Conservation (phyloP, 1,140 invertebrate genomes). For the Drosophila sturtevanti region DNA sequence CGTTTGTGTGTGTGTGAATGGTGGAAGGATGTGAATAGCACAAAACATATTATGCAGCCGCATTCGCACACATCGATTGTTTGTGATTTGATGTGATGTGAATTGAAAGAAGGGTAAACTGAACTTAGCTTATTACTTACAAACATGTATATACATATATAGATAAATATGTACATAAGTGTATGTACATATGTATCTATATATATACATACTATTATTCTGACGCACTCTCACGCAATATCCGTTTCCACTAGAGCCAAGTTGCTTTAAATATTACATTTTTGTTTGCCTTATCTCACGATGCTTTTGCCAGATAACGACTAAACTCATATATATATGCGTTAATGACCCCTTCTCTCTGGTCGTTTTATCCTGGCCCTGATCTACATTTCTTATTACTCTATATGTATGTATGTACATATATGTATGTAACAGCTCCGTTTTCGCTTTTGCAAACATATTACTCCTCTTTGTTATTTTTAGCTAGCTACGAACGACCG, state of each 20-base stretch:
- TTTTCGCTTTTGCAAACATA: not conserved
- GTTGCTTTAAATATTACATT: constrained; percentile 16
- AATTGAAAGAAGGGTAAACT: constrained; percentile 8
- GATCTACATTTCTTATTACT: constrained; percentile 7
- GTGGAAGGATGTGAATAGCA: constrained; percentile 34
- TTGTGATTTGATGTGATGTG: constrained; percentile 43
- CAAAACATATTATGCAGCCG: constrained; percentile 68
- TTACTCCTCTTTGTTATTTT: constrained; percentile 7
- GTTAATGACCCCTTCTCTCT: not conserved
- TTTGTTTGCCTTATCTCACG: not conserved
- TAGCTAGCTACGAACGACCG: constrained; percentile 42
- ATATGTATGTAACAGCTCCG: not conserved
- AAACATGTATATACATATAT: not conserved
- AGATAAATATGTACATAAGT: too few species aligned
- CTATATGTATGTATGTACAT: too few species aligned
- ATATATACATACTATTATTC: not conserved
- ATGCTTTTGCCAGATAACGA: not conserved
- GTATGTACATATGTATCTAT: too few species aligned
- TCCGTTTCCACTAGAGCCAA: constrained; percentile 5
- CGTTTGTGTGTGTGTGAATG: not conserved
- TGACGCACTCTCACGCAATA: constrained; percentile 2
- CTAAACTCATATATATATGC: not conserved
- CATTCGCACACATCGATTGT: constrained; percentile 56
- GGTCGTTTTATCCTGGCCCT: not conserved
- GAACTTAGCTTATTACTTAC: not conserved